Base-by-base conservation (phyloP, 2,888 invertebrate species). In the Endomychus coccineus region DNA sequence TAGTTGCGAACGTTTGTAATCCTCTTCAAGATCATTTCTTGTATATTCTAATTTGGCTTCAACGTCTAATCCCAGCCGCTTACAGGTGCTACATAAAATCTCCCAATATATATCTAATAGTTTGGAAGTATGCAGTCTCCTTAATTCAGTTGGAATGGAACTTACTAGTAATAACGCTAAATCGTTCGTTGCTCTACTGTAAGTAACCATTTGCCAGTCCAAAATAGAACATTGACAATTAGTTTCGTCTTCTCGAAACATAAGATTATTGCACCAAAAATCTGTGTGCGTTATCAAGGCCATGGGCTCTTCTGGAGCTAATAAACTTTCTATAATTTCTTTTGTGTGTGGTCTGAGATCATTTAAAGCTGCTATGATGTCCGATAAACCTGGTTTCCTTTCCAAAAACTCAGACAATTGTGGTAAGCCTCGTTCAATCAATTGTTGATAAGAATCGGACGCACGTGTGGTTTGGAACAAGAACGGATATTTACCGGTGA, bases 131-230 rank as follows among this genome's bases (percentile, higher is more conserved):
- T 78, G 71, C 14, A 73, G 64, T 41, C 84, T 71, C 35, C 85
- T 71, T 45, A 83, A 61, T 53, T 80, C 79, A 1, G 83, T 78
- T 1, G 82, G 76, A 25, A 85, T 69, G 1, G 85, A 85, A 29
- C 83, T 83, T 29, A 85, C 68, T 31, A 86, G 64, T 32, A 85
- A 65, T 11, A 84, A 64, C 0, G 85, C 85, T 5, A 86, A 71
- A 56, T 86, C 86, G 59, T 85, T 85, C 58, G 84, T 85, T 12
- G 84, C 83, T 51, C 74, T 68, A 44, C 82, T 82, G 43, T 82
- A 75, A 1, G 83, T 83, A 28, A 85, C 82, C 85, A 86, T 85
- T 69, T 86, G 86, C 85, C 85, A 86, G 59, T 86, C 85, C 25
- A 86, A 65, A 29, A 84, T 80, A 35, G 78, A 74, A 56, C 85